phyloP scores from a whole-genome alignment of 2,888 invertebrate species.

The Ophion ventricosus region DNA sequence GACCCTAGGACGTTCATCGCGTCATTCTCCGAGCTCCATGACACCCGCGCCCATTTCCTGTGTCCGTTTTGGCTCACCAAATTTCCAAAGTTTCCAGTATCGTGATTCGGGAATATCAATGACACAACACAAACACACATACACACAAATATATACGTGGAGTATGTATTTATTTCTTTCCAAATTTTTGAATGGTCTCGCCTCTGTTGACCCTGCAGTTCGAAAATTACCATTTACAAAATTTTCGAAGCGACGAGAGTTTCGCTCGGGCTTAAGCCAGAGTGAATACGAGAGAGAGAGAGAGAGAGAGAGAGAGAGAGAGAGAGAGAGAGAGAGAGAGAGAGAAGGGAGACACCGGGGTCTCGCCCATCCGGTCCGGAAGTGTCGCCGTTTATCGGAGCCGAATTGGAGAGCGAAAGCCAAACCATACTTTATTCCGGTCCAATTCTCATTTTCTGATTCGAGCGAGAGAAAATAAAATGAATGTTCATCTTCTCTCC shows the following conservation, averaged over 20 bases:
- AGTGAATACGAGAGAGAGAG: conserved; percentile 14
- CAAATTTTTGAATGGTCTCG: conserved; percentile 49
- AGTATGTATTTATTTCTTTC: conserved; percentile 8
- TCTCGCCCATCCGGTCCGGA: conserved; percentile 72
- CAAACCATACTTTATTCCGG: conserved; percentile 74
- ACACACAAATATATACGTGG: background rate
- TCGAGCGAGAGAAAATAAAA: conserved; percentile 68
- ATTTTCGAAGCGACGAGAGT: conserved; percentile 53
- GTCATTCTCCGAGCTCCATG: conserved; percentile 57
- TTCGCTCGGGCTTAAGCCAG: background rate
- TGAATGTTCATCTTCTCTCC: conserved; percentile 23
- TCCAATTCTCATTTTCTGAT: conserved; percentile 68
- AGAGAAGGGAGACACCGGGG: conserved; percentile 43
- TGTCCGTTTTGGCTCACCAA: conserved; percentile 35
- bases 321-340: conserved; percentile 2
- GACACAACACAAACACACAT: background rate
- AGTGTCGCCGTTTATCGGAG: conserved; percentile 67
- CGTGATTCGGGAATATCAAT: conserved; percentile 33
- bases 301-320: conserved; percentile 10
- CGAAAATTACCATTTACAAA: conserved; percentile 69
- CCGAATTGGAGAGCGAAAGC: conserved; percentile 65
- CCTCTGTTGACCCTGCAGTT: conserved; percentile 41
- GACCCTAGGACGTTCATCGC: conserved; percentile 60
- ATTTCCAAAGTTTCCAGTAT: conserved; percentile 35
- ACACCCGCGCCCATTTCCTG: conserved; percentile 71